Evolutionary conservation across 2,113 vertebrate genomes (phyloP), one percentile per base, ranked within the genome.

Genomic region (Sphaerodactylus townsendi): DNA sequence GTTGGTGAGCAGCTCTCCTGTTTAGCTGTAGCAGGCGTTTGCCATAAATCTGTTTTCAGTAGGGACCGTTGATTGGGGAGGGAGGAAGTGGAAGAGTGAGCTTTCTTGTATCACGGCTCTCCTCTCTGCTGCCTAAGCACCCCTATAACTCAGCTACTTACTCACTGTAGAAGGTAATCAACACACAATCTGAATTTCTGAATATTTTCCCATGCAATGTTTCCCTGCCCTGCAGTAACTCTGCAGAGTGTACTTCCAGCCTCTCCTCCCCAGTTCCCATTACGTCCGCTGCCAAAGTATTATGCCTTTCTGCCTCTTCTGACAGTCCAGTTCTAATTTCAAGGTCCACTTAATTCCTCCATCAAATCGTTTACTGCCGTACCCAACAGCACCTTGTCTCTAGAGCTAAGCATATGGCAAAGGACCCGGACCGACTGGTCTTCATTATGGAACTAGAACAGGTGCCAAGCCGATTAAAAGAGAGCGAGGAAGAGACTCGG

Each of bases 261-360:
- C 83, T 46, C 0, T 6, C 5, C 87, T 10, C 28, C 86, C 56
- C 82, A 87, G 91, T 91, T 94, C 87, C 59, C 90, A 93, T 86
- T 85, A 66, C 75, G 95, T 86, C 93, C 91, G 95, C 89, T 70
- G 82, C 82, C 94, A 91, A 92, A 94, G 93, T 83, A 95, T 95
- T 96, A 95, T 96, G 93, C 94, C 89, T 93, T 23, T 90, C 93
- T 74, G 92, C 94, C 91, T 84, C 35, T 92, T 91, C 94, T 41
- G n/a, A 95, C 93, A 92, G 96, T 96, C 96, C 98, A 97, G 97
- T 98, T 98, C 98, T 98, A 98, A 99, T 99, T 99, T 99, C 98
- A 99, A 99, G 98, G 97, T 98, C 98, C 87, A 94, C 98, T 98
- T 98, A 97, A 98, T 98, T 98, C 97, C 65, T 95, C 93, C 97